A percentile compares a stretch with the other conserved stretches of the same genome.
Conservation (phyloP, 2,888 invertebrate species). For the Dynastes grantii region DNA sequence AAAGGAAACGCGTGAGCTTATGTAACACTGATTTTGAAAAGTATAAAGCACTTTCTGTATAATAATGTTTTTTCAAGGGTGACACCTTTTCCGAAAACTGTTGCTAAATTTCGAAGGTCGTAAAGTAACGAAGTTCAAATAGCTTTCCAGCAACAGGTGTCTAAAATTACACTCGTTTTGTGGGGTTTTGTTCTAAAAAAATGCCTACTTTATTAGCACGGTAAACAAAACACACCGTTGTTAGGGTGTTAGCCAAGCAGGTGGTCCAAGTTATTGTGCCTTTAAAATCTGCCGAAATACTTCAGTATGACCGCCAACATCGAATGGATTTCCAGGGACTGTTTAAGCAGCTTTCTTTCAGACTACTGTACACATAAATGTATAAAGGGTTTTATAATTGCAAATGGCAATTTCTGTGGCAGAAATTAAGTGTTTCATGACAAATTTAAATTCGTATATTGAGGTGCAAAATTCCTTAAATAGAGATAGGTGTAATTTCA, state of each 20-base stretch:
- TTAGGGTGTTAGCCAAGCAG: conserved; percentile 37
- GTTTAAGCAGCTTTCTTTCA: conserved; percentile 28
- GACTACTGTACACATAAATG: background rate
- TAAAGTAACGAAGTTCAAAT: background rate
- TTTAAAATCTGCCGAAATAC: conserved; percentile 37
- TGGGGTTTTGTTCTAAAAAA: conserved; percentile 25
- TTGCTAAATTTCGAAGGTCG: too few species aligned
- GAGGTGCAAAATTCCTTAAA: too few species aligned
- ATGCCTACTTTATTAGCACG: conserved; percentile 38
- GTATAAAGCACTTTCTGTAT: conserved; percentile 14
- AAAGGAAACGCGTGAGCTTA: too few species aligned
- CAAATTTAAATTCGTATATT: too few species aligned
- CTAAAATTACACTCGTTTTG: conserved; percentile 29
- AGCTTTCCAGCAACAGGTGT: conserved; percentile 33
- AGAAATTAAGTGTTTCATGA: too few species aligned
- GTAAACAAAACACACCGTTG: conserved; percentile 44
- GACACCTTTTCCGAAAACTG: too few species aligned
- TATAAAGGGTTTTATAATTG: background rate
- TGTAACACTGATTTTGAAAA: background rate
- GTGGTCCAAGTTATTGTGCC: conserved; percentile 32
- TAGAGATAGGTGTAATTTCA: too few species aligned
- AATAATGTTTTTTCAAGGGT: background rate
- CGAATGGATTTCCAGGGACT: conserved; percentile 30
- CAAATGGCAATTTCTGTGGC: too few species aligned
- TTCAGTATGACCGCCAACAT: conserved; percentile 24